Evolutionary conservation across 2,113 vertebrate genomes (phyloP), one percentile per base, ranked within the genome.

Genomic region (Platanista minor): DNA sequence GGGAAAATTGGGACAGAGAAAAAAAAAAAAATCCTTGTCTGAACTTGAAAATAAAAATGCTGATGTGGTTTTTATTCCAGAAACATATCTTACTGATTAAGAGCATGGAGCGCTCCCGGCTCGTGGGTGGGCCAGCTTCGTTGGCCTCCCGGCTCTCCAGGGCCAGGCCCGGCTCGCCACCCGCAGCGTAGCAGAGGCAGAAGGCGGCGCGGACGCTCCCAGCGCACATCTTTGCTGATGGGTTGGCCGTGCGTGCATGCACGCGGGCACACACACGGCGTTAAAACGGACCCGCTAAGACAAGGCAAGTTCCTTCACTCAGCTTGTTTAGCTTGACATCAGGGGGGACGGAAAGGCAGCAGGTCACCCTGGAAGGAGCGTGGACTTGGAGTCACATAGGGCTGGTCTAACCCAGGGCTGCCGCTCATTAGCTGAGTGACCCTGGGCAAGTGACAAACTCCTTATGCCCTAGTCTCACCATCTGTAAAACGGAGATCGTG

Each of bases 41-140:
- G 95, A 96, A 98, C 98, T 98, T 97, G 98, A 98, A 97, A 97
- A 98, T 95, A 81, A 97, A 98, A 97, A 91, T 95, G 98, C 97
- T 98, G 97, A 96, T 98, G 97, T 8, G 78, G 95, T 95, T 97
- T 96, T 95, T 95, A 84, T 96, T 91, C 96, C 97, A 97, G 95
- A 97, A 98, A 97, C 97, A 94, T 95, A 96, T 97, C 98, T 96
- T 87, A 88, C 97, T 94, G 97, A 95, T 97, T 92, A 96, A 94
- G 94, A 78, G 93, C 88, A 11, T 4, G 12, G 89, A 36, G 54
- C 5, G 61, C 91, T 74, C 25, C 93, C 18, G 85, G 95, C 94
- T 97, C 87, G 66, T 98, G 98, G 98, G 98, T 97, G 97, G 97
- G 97, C 98, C 96, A 2, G 91, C 31, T 23, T 21, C 15, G 36